Evolutionary conservation across 1,140 invertebrate genomes (phyloP).

Genomic region (Orius laevigatus): DNA sequence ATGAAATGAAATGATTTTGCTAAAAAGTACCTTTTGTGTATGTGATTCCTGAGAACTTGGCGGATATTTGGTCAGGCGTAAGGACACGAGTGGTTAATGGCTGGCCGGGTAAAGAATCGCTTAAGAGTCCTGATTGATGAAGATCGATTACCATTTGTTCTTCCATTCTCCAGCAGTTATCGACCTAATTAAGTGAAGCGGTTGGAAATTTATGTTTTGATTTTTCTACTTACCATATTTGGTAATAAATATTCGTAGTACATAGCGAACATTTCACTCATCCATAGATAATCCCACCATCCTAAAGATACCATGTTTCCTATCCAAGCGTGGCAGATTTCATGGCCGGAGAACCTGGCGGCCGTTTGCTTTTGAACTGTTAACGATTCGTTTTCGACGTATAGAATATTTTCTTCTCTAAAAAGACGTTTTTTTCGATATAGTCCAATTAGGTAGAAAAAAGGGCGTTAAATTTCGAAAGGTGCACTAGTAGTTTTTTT

Average conservation of each 20-base stretch:
- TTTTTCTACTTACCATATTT: constrained; percentile 9
- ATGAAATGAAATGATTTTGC: not conserved
- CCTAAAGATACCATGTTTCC: constrained; percentile 47
- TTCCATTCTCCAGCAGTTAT: constrained; percentile 43
- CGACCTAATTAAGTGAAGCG: constrained; percentile 21
- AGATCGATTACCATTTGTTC: constrained; percentile 61
- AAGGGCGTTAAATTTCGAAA: too few relatives aligned
- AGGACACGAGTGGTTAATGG: constrained; percentile 47
- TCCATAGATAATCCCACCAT: constrained; percentile 50
- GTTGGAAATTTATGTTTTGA: not conserved
- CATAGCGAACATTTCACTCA: constrained; percentile 52
- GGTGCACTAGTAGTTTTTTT: too few relatives aligned
- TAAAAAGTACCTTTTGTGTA: constrained; percentile 55
- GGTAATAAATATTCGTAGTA: constrained; percentile 33
- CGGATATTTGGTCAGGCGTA: constrained; percentile 53
- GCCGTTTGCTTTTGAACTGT: constrained; percentile 20
- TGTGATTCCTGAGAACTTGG: constrained; percentile 67
- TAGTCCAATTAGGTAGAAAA: too few relatives aligned
- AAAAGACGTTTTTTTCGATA: not conserved
- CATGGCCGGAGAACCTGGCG: constrained; percentile 33
- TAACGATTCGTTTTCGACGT: not conserved
- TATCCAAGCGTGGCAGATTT: constrained; percentile 42
- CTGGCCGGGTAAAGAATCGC: constrained; percentile 59
- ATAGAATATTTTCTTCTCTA: constrained; percentile 16
- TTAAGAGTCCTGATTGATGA: constrained; percentile 46